phyloP scores from a whole-genome alignment of 2,888 invertebrate species.

The Schizotus pectinicornis region DNA sequence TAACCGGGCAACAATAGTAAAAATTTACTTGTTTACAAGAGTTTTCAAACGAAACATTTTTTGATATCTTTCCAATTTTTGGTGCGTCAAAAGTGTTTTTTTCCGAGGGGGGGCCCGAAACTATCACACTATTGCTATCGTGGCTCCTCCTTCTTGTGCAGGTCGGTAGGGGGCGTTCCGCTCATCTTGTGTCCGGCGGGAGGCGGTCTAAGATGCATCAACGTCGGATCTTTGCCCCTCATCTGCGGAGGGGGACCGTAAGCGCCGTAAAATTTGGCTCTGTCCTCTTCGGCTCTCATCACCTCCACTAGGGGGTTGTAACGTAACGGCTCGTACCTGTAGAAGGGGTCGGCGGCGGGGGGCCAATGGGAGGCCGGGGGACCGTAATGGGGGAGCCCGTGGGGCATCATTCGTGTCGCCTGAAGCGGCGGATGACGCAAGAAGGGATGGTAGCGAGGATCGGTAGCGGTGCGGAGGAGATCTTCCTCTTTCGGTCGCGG shows the following conservation, averaged over 20 bases:
- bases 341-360: constrained; percentile 61
- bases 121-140: constrained; percentile 58
- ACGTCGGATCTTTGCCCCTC: constrained; percentile 61
- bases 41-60: background rate
- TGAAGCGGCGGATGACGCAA: constrained; percentile 62
- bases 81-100: constrained; percentile 6
- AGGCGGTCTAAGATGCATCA: constrained; percentile 64
- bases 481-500: constrained; percentile 62
- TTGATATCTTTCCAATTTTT: constrained; percentile 7
- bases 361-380: constrained; percentile 57
- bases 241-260: constrained; percentile 61
- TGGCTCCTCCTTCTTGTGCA: constrained; percentile 68
- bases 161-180: constrained; percentile 65
- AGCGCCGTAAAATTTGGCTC: constrained; percentile 77
- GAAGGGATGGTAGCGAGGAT: constrained; percentile 60
- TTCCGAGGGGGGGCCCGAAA: background rate
- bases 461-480: constrained; percentile 53
- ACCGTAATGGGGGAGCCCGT: constrained; percentile 63
- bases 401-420: constrained; percentile 58
- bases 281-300: constrained; percentile 79
- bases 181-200: constrained; percentile 59
- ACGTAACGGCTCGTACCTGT: constrained; percentile 73
- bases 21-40: background rate
- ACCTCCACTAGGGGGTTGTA: constrained; percentile 83
- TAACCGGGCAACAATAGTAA: background rate